Conservation (phyloP, 2,113 vertebrate genomes). For the Proterorhinus semilunaris region DNA sequence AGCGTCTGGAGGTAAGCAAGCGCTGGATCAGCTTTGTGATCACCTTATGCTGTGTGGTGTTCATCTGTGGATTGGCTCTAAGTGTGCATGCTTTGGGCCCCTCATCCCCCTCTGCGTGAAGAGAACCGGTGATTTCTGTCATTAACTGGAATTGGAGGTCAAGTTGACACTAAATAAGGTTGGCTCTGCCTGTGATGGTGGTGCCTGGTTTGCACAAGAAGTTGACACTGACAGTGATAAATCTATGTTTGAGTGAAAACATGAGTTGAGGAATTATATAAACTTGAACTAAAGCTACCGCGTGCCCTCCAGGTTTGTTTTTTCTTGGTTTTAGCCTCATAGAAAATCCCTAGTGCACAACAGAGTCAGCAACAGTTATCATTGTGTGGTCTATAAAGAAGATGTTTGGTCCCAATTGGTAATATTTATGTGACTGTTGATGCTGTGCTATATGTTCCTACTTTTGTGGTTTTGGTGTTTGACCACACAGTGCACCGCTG, state of each 20-base stretch:
- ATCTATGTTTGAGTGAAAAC: not conserved
- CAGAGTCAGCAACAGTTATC: not conserved
- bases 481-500: not conserved
- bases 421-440: not conserved
- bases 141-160: constrained; percentile 35
- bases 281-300: too few relatives aligned
- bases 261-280: too few relatives aligned
- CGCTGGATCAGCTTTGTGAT: constrained; percentile 14
- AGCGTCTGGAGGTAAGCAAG: constrained; percentile 86
- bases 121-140: constrained; percentile 39
- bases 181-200: not conserved
- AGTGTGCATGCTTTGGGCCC: constrained; percentile 21
- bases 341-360: not conserved
- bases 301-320: too few relatives aligned
- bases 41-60: constrained; percentile 25
- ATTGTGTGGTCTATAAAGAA: not conserved
- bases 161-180: constrained; percentile 18
- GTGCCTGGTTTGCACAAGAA: not conserved
- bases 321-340: not conserved
- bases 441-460: not conserved
- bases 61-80: constrained; percentile 34
- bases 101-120: constrained; percentile 7
- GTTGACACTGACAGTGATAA: not conserved
- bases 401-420: not conserved
- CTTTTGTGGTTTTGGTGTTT: not conserved